Base-by-base conservation (phyloP, 1,140 invertebrate genomes). In the Protaetia brevitarsis region DNA sequence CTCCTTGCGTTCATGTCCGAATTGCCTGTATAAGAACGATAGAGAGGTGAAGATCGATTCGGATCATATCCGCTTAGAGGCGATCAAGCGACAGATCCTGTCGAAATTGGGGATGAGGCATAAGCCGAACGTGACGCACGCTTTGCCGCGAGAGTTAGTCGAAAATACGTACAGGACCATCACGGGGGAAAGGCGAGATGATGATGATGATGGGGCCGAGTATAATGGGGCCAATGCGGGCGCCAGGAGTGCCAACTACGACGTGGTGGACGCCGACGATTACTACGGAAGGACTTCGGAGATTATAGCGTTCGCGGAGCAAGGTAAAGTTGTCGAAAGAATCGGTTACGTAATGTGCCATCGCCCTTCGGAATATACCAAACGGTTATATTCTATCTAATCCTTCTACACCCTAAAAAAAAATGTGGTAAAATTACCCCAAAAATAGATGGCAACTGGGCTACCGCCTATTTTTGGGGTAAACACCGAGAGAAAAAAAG, bases 261-360 rank as follows among this genome's bases (percentile, higher is more conserved):
- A 77, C 10, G 80, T 81, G 37, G 80, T 83, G 30, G 83, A 83
- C 63, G 79, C 82, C 11, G 89, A 91, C 72, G 89, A 91, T 71
- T 91, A 89, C 74, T 90, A 89, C 77, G 90, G 87, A 8, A 86
- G 86, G 66, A 91, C 90, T 3, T 89, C 89, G 23, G 90, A 92
- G 78, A 91, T 93, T 71, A 91, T 92, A 70, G 87, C 88, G 10
- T 93, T 93, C 75, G 89, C 89, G 3, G 90, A 92, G 76, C 86
- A 87, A 79, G 90, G 90, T 91, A 81, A 85, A 83, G 78, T 28
- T 37, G 11, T 41, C 6, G n/a, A 16, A 16, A 19, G 13, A 26
- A 58, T 8, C 19, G 1, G 11, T 51, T 51, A 51, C 41, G 41
- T 51, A 51, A 51, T 23, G 6, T 19, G 13, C 41, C 2, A 37